Evolutionary conservation across 2,113 vertebrate genomes (phyloP).

Genomic region (Cyanistes caeruleus): DNA sequence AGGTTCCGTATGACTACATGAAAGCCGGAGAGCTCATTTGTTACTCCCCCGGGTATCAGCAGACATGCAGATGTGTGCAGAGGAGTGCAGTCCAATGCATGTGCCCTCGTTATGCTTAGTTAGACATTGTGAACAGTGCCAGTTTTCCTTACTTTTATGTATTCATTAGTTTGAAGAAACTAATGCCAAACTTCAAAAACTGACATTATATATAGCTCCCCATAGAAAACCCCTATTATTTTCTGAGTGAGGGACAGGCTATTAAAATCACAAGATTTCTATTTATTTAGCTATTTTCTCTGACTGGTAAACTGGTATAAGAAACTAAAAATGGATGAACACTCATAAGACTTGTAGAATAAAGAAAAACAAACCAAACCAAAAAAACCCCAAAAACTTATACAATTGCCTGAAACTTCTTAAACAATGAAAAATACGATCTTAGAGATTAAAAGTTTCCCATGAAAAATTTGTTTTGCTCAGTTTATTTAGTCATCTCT

Average conservation of each 20-base stretch:
- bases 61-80: constrained; percentile 47
- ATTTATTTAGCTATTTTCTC: background rate
- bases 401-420: background rate
- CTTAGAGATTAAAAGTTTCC: background rate
- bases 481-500: background rate
- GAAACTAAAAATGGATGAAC: background rate
- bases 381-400: background rate
- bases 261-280: background rate
- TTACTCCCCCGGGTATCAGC: background rate
- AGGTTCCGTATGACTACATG: constrained; percentile 54
- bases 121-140: background rate
- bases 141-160: background rate
- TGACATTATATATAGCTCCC: background rate
- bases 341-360: background rate
- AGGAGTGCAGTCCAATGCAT: background rate
- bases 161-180: background rate
- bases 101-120: background rate
- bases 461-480: background rate
- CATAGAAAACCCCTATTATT: background rate
- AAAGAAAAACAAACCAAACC: background rate
- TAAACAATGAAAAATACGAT: background rate
- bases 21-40: constrained; percentile 44
- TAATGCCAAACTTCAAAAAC: background rate
- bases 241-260: background rate
- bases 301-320: background rate